Evolutionary conservation across 2,888 invertebrate species (phyloP), one percentile per base, ranked within the genome.

Genomic region (Tenthredo scrophulariae): DNA sequence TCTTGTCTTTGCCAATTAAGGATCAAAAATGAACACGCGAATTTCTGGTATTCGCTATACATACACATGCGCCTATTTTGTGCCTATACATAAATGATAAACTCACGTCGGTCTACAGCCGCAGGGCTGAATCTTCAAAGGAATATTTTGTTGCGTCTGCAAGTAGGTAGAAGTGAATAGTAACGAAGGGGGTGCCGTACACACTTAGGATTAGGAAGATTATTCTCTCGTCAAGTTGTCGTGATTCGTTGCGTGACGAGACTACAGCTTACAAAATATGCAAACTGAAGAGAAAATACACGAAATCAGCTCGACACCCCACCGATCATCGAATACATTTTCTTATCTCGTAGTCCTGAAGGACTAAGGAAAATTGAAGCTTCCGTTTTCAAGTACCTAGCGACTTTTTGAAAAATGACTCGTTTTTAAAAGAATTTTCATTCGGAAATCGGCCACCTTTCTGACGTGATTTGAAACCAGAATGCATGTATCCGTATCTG

Each of bases 181-280:
- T 40, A n/a, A 72, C 70, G 37, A 72, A n/a, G 40, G n/a, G 70
- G 29, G 6, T n/a, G 40, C 9, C 18, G 70, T 40, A 5, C n/a
- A 37, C 18, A 40, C 40, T 72, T 37, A n/a, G 40, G 9, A 72
- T 72, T 72, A 22, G 15, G 37, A 40, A 72, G 37, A 72, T 72
- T 40, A 72, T 72, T 72, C 70, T 72, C 33, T 72, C 70, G 26
- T 29, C 37, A 37, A 40, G 37, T 37, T 15, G 29, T 67, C 33
- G 70, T 40, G 70, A 72, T 72, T 40, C 70, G 37, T 72, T 72
- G 70, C 70, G 37, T 72, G 70, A 37, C 37, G 40, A 37, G 70
- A 72, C 26, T 40, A n/a, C 5, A 62, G 13, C 26, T 62, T 13
- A 62, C 26, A 3, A 62, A 62, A 26, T 62, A 62, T 37, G 37